Conservation (phyloP, 2,888 invertebrate genomes). For the Agrochola litura region DNA sequence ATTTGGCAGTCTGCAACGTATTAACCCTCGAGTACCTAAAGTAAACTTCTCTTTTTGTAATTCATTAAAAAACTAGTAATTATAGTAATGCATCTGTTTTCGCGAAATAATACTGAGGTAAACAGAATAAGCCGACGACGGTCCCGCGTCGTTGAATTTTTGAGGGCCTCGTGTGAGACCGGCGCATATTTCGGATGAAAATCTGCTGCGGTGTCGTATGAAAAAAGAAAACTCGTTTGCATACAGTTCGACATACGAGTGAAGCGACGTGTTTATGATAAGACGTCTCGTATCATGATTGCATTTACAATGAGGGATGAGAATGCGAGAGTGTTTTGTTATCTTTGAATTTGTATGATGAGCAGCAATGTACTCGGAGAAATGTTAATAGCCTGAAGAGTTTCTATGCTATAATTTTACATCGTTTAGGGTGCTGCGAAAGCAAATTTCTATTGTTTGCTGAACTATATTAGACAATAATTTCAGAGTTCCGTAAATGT, state of each 20-base stretch:
- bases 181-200: slow-evolving; percentile 83
- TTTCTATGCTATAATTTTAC: not conserved
- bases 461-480: not conserved
- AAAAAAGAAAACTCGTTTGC: slow-evolving; percentile 80
- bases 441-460: not conserved
- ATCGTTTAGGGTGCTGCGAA: not conserved
- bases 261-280: slow-evolving; percentile 54
- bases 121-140: slow-evolving; percentile 76
- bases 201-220: slow-evolving; percentile 78
- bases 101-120: slow-evolving; percentile 52
- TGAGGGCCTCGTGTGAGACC: slow-evolving; percentile 83
- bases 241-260: slow-evolving; percentile 64
- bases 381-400: slow-evolving; percentile 21
- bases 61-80: slow-evolving; percentile 48
- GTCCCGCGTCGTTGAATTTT: slow-evolving; percentile 84
- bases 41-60: not conserved
- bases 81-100: slow-evolving; percentile 59
- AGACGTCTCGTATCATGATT: slow-evolving; percentile 55
- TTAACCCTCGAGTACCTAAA: slow-evolving; percentile 7
- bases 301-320: slow-evolving; percentile 41
- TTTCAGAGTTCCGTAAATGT: not conserved
- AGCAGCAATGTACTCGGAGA: slow-evolving; percentile 1
- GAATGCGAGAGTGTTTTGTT: slow-evolving; percentile 32
- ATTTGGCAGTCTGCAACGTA: not conserved
- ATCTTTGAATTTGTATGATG: slow-evolving; percentile 27